Conservation (phyloP, 2,888 invertebrate genomes). For the Brenthis daphne region DNA sequence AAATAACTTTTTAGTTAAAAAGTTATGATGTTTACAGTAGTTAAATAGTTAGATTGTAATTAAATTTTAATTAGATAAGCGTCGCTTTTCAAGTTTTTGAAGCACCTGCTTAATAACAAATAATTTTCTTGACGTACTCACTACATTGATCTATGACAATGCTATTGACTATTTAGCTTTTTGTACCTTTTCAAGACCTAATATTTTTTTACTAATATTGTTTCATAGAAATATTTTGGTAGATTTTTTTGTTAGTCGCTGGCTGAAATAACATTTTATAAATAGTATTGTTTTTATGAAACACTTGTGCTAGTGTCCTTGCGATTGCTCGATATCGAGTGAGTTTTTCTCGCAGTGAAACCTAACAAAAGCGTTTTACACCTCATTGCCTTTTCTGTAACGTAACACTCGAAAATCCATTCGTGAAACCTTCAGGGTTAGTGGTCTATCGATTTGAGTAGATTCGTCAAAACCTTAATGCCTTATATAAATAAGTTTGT, state of each 20-base stretch:
- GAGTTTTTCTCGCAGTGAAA: conserved; percentile 55
- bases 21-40: too few species aligned
- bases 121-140: too few species aligned
- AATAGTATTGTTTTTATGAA: conserved; percentile 39
- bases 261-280: conserved; percentile 12
- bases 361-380: conserved; percentile 59
- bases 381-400: conserved; percentile 52
- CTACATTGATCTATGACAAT: too few species aligned
- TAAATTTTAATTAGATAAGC: too few species aligned
- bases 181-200: too few species aligned
- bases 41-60: too few species aligned
- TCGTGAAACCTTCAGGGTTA: conserved; percentile 40
- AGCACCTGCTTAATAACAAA: too few species aligned
- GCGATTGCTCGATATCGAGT: conserved; percentile 50
- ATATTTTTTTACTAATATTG: neutral
- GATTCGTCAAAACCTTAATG: conserved; percentile 25
- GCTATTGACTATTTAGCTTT: too few species aligned
- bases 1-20: too few species aligned
- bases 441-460: conserved; percentile 22
- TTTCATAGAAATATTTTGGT: too few species aligned
- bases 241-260: neutral
- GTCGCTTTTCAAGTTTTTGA: too few species aligned
- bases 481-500: neutral
- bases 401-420: conserved; percentile 54
- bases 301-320: conserved; percentile 57